Base-by-base conservation (phyloP, 2,888 invertebrate genomes). In the Troides helena region DNA sequence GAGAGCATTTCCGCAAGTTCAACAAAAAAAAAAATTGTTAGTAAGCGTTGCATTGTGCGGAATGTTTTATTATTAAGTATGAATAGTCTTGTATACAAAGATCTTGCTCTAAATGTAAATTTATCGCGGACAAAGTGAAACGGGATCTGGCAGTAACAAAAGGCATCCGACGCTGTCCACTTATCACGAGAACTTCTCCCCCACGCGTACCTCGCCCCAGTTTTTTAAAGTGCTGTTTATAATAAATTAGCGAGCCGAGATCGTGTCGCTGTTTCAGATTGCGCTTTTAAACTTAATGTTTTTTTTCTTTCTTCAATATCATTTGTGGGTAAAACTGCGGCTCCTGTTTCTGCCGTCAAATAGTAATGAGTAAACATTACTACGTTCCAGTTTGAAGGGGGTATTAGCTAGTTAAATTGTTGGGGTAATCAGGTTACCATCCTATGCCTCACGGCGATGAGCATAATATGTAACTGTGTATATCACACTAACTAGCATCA, bases 121-220 rank as follows among this genome's bases (percentile, higher is more conserved):
- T 62, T 67, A 43, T 60, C 43, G 30, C 25, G 57, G 46, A 58
- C 62, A 67, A 67, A 62, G 62, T 67, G 43, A 63, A 63, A 63
- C 43, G 63, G 53, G 43, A 56, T 56, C 68, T 64, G n/a, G 64
- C 64, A 39, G 39, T 39, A 68, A 64, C 64, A 69, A 69, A 69
- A 69, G 60, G 60, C 64, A 65, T 69, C 64, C 53, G 56, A 69
- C 68, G 43, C 53, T 64, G 56, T 64, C 68, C 66, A 67, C 68
- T 69, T 43, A 43, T 58, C 39, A 58, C 58, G 21, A 58, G 39
- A 39, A 57, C 30, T 12, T 36, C 56, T 65, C 57, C 58, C 62
- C 58, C 62, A 23, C 60, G 64, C 64, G 39, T 58, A 39, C 63
- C 36, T 64, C 60, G 68, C 23, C 64, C 64, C 43, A 68, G 68